phyloP scores from a whole-genome alignment of 2,888 invertebrate species.

The Empis livida region DNA sequence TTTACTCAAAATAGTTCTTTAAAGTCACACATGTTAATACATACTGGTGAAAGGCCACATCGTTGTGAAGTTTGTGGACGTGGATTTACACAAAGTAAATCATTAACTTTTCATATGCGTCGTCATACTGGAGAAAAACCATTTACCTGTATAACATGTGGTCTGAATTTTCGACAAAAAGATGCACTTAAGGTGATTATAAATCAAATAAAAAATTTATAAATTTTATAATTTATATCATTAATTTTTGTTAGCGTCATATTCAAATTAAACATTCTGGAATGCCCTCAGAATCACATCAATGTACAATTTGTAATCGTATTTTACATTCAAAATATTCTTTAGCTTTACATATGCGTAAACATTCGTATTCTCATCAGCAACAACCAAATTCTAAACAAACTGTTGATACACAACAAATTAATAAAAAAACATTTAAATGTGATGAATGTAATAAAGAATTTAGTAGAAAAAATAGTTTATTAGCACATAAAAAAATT shows the following conservation, averaged over 20 bases:
- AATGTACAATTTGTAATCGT: slow-evolving; percentile 21
- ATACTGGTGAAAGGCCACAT: slow-evolving; percentile 26
- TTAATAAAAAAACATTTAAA: slow-evolving; percentile 7
- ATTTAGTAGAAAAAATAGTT: slow-evolving; percentile 10
- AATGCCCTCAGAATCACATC: slow-evolving; percentile 11
- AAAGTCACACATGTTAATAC: slow-evolving; percentile 27
- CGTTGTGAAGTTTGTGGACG: slow-evolving; percentile 23
- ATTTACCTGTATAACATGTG: slow-evolving; percentile 25
- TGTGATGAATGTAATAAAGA: slow-evolving; percentile 10
- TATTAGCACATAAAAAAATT: slow-evolving; percentile 11
- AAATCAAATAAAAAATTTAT: background rate
- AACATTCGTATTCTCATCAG: slow-evolving; percentile 28
- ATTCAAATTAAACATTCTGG: slow-evolving; percentile 20
- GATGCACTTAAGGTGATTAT: slow-evolving; percentile 24
- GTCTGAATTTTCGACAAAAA: slow-evolving; percentile 24
- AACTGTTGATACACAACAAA: too few species aligned
- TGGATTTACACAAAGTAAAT: slow-evolving; percentile 28
- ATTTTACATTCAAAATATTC: slow-evolving; percentile 19
- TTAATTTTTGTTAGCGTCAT: slow-evolving; percentile 17
- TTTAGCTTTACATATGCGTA: slow-evolving; percentile 21
- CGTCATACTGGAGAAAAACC: slow-evolving; percentile 29
- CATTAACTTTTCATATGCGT: slow-evolving; percentile 25
- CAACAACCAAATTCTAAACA: slow-evolving; percentile 15
- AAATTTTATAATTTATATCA: background rate
- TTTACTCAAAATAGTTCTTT: slow-evolving; percentile 27